Evolutionary conservation across 2,888 invertebrate genomes (phyloP).

Genomic region (Eilema sororculum): DNA sequence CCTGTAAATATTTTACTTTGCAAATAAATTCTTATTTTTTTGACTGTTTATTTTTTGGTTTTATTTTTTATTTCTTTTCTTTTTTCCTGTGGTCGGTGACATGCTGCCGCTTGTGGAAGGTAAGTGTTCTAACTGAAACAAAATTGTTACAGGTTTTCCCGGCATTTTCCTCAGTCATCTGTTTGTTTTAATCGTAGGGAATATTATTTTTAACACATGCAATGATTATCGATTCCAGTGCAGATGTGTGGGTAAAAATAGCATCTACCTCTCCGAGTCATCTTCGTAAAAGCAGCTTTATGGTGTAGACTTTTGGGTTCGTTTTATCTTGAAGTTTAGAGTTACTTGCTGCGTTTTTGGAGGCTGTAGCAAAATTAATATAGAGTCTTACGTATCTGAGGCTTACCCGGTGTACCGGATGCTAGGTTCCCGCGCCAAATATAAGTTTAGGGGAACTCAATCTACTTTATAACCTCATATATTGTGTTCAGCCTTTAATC

Average conservation of each 20-base stretch:
- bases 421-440: conserved; percentile 27
- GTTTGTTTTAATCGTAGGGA: conserved; percentile 17
- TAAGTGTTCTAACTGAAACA: conserved; percentile 60
- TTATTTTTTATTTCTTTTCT: conserved; percentile 55
- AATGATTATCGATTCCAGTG: conserved; percentile 68
- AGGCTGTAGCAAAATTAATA: conserved; percentile 40
- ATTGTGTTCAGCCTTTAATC: conserved; percentile 8
- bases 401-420: conserved; percentile 22
- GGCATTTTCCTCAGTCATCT: conserved; percentile 13
- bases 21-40: conserved; percentile 53
- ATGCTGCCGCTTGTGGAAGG: conserved; percentile 60
- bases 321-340: conserved; percentile 33
- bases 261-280: conserved; percentile 48
- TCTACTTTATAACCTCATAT: conserved; percentile 11
- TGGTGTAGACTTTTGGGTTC: conserved; percentile 39
- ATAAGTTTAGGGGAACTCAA: conserved; percentile 8
- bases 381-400: conserved; percentile 39
- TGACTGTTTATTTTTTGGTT: conserved; percentile 44
- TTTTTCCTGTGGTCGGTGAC: conserved; percentile 64
- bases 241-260: conserved; percentile 68
- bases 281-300: conserved; percentile 49
- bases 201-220: conserved; percentile 49
- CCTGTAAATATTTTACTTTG: conserved; percentile 37
- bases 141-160: conserved; percentile 39
- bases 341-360: conserved; percentile 45